Percentiles rank a stretch among this genome's conserved stretches.
phyloP scores from a whole-genome alignment of 2,797 vertebrate genomes.

The Diceros bicornis region DNA sequence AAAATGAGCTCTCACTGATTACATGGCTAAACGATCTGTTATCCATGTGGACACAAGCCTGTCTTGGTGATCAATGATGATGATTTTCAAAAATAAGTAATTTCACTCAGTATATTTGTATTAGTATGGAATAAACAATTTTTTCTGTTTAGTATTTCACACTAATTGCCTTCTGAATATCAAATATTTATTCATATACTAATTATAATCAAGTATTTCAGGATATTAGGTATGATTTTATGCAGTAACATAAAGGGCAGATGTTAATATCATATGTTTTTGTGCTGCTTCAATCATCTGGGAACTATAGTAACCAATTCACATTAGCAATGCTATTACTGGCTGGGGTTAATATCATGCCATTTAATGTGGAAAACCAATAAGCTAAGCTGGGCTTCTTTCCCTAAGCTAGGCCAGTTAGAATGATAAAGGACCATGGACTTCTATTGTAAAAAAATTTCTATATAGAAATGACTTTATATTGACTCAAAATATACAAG shows the following conservation, averaged over 20 bases:
- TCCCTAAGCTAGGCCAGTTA: background rate
- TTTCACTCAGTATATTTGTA: background rate
- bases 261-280: background rate
- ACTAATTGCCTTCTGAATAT: background rate
- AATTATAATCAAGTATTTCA: conserved; percentile 15
- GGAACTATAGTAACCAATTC: background rate
- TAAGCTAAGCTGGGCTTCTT: background rate
- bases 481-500: background rate
- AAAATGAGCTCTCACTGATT: background rate
- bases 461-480: background rate
- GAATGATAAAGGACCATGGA: background rate
- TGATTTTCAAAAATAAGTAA: background rate
- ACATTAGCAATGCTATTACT: background rate
- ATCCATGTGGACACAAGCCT: background rate
- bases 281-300: background rate
- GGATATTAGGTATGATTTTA: background rate
- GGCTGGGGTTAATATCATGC: background rate
- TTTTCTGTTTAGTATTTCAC: conserved; percentile 46
- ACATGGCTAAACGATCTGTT: background rate
- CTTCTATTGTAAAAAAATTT: background rate
- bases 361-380: background rate
- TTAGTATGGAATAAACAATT: background rate
- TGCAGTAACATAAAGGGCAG: background rate
- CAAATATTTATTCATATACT: background rate
- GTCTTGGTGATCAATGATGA: background rate